Base-by-base conservation (phyloP, 92 coral and sea anemone species). In the Actinostola sp. region DNA sequence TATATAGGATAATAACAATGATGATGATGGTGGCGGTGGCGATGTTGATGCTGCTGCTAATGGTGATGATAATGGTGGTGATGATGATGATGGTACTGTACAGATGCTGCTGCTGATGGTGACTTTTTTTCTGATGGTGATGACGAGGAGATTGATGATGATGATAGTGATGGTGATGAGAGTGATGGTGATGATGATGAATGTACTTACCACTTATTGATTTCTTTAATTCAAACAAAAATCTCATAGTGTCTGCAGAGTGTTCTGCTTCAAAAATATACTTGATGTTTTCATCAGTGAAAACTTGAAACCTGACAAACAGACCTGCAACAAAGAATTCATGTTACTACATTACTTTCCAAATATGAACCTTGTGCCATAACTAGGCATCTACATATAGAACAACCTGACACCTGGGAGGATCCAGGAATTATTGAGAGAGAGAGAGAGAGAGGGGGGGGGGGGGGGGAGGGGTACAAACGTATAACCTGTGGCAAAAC, bases 261-360 rank as follows among this genome's bases (percentile, higher is more conserved):
- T 84, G 82, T 30, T 64, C 78, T 32, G 89, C 82, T 56, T 94
- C 98, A 75, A 92, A 77, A 28, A 95, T 79, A 59, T 92, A 80
- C 75, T 75, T 80, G 43, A 78, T 62, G 43, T 84, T 85, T 21
- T 87, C 92, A 59, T 87, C 97, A 17, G 85, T 87, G 42, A 90
- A 29, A 41, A 90, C 71, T 63, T 90, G 92, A 43, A 90, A 68
- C 73, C 85, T 79, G 2, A 90, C 71, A 38, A 74, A 33, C 38
- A 65, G 71, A 50, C 68, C 71, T 78, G 68, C 1, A 48, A 32
- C 3, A 14, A 11, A 11, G n/a, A 4, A 50, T 11, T 20, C 5
- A 5, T 3, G 57, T 11, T 20, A 14, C 4, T 21, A 20, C 16
- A 50, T 50, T 5, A 50, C 25, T 5, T 50, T 50, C 5, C 5